Conservation (phyloP, 2,888 invertebrate species). For the Archips crataeganus region DNA sequence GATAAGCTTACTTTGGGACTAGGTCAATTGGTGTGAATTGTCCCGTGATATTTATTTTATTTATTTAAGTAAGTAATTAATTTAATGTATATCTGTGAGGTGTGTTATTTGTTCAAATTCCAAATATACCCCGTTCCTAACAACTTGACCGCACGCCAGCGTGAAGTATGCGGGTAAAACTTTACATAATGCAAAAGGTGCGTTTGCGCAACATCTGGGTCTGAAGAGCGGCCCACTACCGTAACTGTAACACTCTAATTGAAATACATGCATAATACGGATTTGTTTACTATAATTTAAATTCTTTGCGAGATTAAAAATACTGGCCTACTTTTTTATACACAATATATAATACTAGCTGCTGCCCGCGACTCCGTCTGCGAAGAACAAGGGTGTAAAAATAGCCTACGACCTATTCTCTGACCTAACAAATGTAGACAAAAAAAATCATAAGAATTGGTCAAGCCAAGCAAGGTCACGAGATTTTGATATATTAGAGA, state of each 20-base stretch:
- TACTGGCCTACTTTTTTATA: neutral
- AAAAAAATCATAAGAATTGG: too few relatives aligned
- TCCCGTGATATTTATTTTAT: too few relatives aligned
- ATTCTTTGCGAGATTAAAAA: neutral
- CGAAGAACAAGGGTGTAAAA: too few relatives aligned
- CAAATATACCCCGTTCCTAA: neutral
- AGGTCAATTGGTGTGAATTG: too few relatives aligned
- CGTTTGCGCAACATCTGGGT: conserved; percentile 35
- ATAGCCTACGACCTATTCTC: too few relatives aligned
- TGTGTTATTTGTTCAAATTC: neutral
- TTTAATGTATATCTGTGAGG: neutral
- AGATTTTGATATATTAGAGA: too few relatives aligned
- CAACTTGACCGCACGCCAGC: conserved; percentile 7
- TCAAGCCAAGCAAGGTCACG: too few relatives aligned
- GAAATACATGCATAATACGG: conserved; percentile 14
- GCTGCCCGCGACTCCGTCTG: too few relatives aligned
- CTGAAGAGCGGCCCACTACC: conserved; percentile 35
- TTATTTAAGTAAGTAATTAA: too few relatives aligned
- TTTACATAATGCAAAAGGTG: conserved; percentile 36
- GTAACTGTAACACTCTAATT: conserved; percentile 37
- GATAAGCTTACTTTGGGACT: too few relatives aligned
- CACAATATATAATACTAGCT: too few relatives aligned
- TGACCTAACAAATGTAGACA: too few relatives aligned
- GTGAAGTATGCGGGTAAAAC: conserved; percentile 3
- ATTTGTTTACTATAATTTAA: conserved; percentile 16